A percentile compares a stretch with the other conserved stretches of the same genome.
phyloP scores from a whole-genome alignment of 2,113 vertebrate species.

The Chinchilla lanigera region DNA sequence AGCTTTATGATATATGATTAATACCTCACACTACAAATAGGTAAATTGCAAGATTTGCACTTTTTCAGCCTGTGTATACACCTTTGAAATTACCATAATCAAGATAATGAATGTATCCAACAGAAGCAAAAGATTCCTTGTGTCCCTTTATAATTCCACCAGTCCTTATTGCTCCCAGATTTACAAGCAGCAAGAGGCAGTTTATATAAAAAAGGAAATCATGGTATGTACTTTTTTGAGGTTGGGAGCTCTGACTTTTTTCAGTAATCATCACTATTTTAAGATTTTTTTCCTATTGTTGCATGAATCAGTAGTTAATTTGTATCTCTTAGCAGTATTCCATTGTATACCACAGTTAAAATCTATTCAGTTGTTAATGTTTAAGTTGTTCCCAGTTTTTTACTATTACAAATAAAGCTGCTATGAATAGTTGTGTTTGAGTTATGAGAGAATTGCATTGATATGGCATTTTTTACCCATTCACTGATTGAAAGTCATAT shows the following conservation, averaged over 20 bases:
- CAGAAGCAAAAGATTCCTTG: not conserved
- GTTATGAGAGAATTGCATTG: not conserved
- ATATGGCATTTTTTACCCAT: not conserved
- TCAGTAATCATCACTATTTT: not conserved
- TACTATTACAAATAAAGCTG: constrained; percentile 44
- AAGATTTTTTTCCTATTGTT: not conserved
- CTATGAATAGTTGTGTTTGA: not conserved
- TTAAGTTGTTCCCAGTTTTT: constrained; percentile 1
- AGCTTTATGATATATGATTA: not conserved
- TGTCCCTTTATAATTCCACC: not conserved
- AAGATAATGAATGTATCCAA: not conserved
- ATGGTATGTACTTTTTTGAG: not conserved
- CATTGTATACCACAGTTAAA: not conserved
- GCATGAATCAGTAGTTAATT: not conserved
- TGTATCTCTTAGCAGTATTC: not conserved
- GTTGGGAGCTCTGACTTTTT: not conserved
- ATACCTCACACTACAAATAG: not conserved
- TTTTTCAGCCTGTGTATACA: not conserved
- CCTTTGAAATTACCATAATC: not conserved
- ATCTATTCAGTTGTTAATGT: not conserved
- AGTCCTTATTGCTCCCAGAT: not conserved
- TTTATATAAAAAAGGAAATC: not conserved
- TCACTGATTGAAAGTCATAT: not conserved
- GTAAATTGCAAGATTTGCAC: not conserved
- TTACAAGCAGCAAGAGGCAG: not conserved